Base-by-base conservation (phyloP, 2,888 invertebrate genomes). In the Hypolimnas misippus region DNA sequence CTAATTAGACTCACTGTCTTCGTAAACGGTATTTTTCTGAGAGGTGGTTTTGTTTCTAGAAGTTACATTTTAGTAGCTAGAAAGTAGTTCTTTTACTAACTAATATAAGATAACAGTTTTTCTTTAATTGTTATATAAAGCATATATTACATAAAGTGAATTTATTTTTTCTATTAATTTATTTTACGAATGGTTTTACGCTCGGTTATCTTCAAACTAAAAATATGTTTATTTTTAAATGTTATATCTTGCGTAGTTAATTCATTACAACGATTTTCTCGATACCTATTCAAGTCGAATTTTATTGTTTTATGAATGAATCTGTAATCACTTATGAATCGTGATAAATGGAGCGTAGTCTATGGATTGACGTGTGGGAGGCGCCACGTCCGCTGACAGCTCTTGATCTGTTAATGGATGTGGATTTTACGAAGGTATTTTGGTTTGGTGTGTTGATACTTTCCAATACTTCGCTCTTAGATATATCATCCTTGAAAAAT, bases 221-320 rank as follows among this genome's bases (percentile, higher is more conserved):
- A 31, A 31, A 31, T 31, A 31, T n/a, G n/a, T n/a, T n/a, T 31
- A 31, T n/a, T 35, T 35, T 35, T 10, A 35, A 35, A 8, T 8
- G 8, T 8, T 8, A 35, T 10, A 7, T 35, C 33, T 3, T 35
- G 12, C 33, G 0, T 38, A n/a, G 4, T 1, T 10, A 19, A 17
- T 17, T 42, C 2, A 42, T 17, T 42, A 10, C 10, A 17, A 38
- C 12, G 12, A 42, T 7, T 17, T 8, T 21, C 21, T 46, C 21
- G 19, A 5, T 12, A 46, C 12, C n/a, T 5, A 21, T 12, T 46
- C 19, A 46, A 46, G 21, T 46, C 12, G n/a, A n/a, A 46, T 46
- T n/a, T 46, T n/a, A 46, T 46, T 21, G 44, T 46, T 21, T 46
- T 46, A 19, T 21, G 19, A 46, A 46, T 1, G 44, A 12, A 21